Percentiles rank a stretch among this genome's conserved stretches.
phyloP scores from a whole-genome alignment of 2,113 vertebrate genomes.

The Falco punctatus region DNA sequence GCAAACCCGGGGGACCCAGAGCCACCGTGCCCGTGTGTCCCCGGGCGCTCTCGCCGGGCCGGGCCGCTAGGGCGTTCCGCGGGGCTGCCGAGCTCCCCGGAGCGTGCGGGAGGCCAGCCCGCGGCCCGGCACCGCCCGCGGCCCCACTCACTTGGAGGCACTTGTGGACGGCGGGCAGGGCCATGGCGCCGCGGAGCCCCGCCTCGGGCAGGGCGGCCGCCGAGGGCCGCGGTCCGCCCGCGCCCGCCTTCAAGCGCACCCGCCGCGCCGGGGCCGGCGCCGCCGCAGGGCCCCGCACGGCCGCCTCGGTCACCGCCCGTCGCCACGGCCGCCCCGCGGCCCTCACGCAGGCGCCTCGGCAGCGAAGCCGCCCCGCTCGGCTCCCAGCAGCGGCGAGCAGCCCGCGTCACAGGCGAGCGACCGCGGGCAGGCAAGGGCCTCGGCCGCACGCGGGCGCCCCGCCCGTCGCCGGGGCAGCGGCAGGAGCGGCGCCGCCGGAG shows the following conservation, averaged over 20 bases:
- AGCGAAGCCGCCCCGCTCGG: neutral
- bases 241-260: neutral
- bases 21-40: rapidly evolving
- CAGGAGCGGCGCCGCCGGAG: neutral
- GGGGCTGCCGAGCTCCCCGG: too few species aligned
- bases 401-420: neutral
- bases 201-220: too few species aligned
- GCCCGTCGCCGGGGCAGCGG: neutral
- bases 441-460: too few species aligned
- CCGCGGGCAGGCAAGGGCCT: rapidly evolving
- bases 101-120: too few species aligned
- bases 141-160: conserved; percentile 56
- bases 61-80: neutral
- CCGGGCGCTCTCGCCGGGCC: neutral
- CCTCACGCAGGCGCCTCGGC: rapidly evolving
- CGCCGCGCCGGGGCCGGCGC: too few species aligned
- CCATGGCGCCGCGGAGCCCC: neutral
- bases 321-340: neutral
- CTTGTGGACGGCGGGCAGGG: conserved; percentile 7
- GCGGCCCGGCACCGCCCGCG: neutral
- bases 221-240: rapidly evolving
- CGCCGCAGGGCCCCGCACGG: neutral
- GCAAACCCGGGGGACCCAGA: neutral
- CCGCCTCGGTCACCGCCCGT: rapidly evolving
- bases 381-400: rapidly evolving